phyloP scores from a whole-genome alignment of 2,888 invertebrate genomes.

The Ichneumoninae sp. region DNA sequence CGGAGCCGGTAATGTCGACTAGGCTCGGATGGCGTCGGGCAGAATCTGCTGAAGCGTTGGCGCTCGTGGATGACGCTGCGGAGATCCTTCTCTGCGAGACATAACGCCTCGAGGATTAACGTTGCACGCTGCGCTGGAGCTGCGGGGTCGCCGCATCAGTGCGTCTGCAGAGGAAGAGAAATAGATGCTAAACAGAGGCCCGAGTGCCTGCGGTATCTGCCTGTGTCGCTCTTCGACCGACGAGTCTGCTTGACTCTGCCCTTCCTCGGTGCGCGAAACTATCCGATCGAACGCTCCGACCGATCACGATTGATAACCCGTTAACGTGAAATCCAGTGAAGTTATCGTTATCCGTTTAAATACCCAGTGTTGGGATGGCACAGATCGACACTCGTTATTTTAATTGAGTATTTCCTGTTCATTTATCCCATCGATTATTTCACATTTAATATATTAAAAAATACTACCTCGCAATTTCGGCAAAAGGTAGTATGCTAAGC shows the following conservation, averaged over 20 bases:
- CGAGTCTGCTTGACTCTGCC: background rate
- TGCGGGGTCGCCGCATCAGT: constrained; percentile 3
- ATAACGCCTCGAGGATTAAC: constrained; percentile 40
- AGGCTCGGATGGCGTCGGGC: constrained; percentile 3
- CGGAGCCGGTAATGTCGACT: constrained; percentile 50
- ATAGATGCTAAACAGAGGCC: constrained; percentile 26
- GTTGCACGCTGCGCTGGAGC: constrained; percentile 32
- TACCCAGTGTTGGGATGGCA: background rate
- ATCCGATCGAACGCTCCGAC: constrained; percentile 15
- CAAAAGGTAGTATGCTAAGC: background rate
- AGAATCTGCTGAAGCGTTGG: constrained; percentile 3
- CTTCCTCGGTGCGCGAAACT: background rate
- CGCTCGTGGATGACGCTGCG: background rate
- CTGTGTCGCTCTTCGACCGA: background rate
- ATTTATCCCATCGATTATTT: background rate
- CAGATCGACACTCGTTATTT: background rate
- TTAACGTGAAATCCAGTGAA: background rate
- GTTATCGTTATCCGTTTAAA: background rate
- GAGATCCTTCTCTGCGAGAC: constrained; percentile 16
- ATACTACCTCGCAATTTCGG: background rate
- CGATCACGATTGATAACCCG: constrained; percentile 15
- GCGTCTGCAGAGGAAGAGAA: constrained; percentile 14
- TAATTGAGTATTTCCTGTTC: background rate
- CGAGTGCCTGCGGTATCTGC: background rate
- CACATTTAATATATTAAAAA: background rate